Conservation (phyloP, 2,888 invertebrate genomes). For the Trachelus troglodyta region DNA sequence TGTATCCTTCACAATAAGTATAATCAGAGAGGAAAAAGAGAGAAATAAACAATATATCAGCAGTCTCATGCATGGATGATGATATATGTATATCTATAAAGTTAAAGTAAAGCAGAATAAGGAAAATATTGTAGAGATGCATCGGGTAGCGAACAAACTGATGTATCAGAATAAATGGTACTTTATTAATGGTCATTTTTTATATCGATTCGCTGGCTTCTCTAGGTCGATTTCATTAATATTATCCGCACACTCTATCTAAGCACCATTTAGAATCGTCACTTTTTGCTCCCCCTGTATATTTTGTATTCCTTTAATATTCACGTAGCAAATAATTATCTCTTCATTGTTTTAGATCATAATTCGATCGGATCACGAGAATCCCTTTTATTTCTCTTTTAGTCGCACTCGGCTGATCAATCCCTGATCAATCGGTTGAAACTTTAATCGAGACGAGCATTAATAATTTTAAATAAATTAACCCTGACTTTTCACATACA, state of each 20-base stretch:
- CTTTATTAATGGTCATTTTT: constrained; percentile 51
- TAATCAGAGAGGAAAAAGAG: not conserved
- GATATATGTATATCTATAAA: not conserved
- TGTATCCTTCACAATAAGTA: not conserved
- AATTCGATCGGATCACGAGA: not conserved
- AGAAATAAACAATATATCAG: not conserved
- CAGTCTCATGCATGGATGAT: not conserved
- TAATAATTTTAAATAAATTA: no score
- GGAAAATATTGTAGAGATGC: not conserved
- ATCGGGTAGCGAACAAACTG: constrained; percentile 34
- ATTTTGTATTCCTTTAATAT: not conserved
- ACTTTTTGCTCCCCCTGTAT: not conserved
- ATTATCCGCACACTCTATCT: not conserved
- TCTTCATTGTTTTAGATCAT: not conserved
- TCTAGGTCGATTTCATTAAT: not conserved
- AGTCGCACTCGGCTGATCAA: not conserved
- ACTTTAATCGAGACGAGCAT: not conserved
- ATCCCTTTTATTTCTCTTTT: not conserved
- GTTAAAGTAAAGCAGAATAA: not conserved
- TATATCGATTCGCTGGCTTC: constrained; percentile 14
- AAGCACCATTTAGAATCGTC: not conserved
- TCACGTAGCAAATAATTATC: not conserved
- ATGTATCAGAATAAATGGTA: constrained; percentile 55
- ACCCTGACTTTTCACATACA: not conserved
- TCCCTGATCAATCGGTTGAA: not conserved